Percentiles rank a stretch among this genome's conserved stretches.
Evolutionary conservation across 1,140 invertebrate species (phyloP).

Genomic region (Trigoniulus corallinus): DNA sequence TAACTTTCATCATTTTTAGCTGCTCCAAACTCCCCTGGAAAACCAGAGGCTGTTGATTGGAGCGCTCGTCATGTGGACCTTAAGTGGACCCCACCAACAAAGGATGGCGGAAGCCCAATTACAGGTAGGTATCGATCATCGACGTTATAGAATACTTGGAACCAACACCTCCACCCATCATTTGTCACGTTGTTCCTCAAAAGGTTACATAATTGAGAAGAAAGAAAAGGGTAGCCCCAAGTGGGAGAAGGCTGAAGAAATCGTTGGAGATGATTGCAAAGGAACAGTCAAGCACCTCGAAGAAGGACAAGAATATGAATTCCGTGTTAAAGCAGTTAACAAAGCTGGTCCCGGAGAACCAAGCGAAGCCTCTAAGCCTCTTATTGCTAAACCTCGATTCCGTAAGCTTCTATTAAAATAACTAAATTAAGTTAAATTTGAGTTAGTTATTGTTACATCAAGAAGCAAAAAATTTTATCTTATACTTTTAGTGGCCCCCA

Average conservation of each 20-base stretch:
- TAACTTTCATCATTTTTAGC: too few species aligned
- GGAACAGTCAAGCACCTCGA: constrained; percentile 69
- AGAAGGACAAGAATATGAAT: constrained; percentile 96
- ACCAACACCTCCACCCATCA: neutral
- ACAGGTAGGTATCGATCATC: too few species aligned
- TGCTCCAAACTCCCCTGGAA: constrained; percentile 60
- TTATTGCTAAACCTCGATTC: constrained; percentile 79
- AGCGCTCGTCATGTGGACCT: constrained; percentile 77
- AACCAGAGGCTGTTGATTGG: constrained; percentile 77
- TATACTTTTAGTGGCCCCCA: constrained; percentile 56
- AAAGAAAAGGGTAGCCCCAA: constrained; percentile 82
- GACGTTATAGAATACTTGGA: too few species aligned
- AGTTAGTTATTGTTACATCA: neutral
- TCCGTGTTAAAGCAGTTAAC: constrained; percentile 90
- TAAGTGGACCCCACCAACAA: constrained; percentile 48
- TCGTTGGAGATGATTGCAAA: constrained; percentile 41
- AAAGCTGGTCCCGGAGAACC: constrained; percentile 84
- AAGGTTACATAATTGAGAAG: constrained; percentile 89
- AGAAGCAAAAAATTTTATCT: neutral
- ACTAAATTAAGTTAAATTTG: neutral
- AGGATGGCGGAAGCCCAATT: constrained; percentile 81
- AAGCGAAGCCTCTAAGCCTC: constrained; percentile 62
- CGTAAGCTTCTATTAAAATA: constrained; percentile 40
- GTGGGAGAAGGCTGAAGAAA: constrained; percentile 79
- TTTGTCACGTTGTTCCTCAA: neutral